Base-by-base conservation (phyloP, 2,888 invertebrate genomes). In the Eupithecia centaureata region DNA sequence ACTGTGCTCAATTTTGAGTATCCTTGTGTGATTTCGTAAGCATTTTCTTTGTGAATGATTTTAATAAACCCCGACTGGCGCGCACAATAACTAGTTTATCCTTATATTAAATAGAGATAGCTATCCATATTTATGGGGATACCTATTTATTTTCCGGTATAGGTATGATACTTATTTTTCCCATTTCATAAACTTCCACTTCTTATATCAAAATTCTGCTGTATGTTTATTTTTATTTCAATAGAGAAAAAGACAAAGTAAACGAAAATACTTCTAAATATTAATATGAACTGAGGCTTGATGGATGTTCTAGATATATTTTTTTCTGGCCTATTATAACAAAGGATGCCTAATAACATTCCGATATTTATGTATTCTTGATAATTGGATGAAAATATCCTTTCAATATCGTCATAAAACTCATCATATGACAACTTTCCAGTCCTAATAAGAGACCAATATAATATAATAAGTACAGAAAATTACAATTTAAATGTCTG, bases 1-100 rank as follows among this genome's bases (percentile, higher is more conserved):
- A 38, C 38, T 38, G 3, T 13, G 12, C 13, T 2, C 2, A 4
- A 35, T 18, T 60, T 60, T 81, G 76, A 81, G 81, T 79, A 79
- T 79, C 67, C 70, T 72, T 71, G 72, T 76, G 72, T 71, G 72
- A 75, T 65, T 67, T 67, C 64, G 67, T 72, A 75, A 73, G 64
- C 72, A 76, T 72, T 64, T 71, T 32, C 67, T 61, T 58, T 30
- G 59, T 59, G 59, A 18, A 33, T 32, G 58, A 61, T 66, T 62
- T 67, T 67, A 28, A 32, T 60, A 56, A 10, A 56, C 18, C 56
- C 47, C 7, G 33, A n/a, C 51, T 38, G 38, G 28, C 27, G 35
- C 42, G 33, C 47, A 61, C 22, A 33, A 51, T 66, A 38, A 60
- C 25, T 38, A 54, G 42, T 54, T 18, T 61, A 58, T 54, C 65